A percentile compares a stretch with the other conserved stretches of the same genome.
phyloP scores from a whole-genome alignment of 2,888 invertebrate genomes.

The Cerastis leucographa region DNA sequence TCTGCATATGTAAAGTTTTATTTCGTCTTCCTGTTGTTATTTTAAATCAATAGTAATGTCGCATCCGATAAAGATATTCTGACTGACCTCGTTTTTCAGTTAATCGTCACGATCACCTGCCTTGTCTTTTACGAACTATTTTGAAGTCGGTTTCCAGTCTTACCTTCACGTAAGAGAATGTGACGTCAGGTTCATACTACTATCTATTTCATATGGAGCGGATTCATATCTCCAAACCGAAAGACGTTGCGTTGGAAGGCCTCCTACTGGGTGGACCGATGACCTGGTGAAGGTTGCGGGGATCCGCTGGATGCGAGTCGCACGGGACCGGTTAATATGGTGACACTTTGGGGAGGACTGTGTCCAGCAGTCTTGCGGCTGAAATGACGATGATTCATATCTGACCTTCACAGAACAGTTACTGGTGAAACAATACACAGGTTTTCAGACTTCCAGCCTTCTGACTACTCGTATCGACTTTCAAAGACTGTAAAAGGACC shows the following conservation, averaged over 20 bases:
- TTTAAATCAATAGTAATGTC: conserved; percentile 25
- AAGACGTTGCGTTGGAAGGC: no score
- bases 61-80: neutral
- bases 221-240: no score
- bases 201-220: neutral
- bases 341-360: no score
- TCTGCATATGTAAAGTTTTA: conserved; percentile 36
- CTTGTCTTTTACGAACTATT: neutral
- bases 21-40: conserved; percentile 31
- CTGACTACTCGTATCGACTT: neutral
- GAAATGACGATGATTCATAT: neutral
- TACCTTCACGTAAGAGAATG: neutral
- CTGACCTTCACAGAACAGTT: neutral
- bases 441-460: neutral
- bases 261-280: no score
- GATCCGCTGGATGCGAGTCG: no score
- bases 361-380: no score
- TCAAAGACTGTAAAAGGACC: neutral
- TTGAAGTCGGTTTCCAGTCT: neutral
- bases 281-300: no score
- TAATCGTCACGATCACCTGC: neutral
- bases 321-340: no score
- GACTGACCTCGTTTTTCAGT: neutral
- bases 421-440: neutral
- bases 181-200: neutral